Evolutionary conservation across 1,140 invertebrate species (phyloP), one percentile per base, ranked within the genome.

Genomic region (Elymnias hypermnestra): DNA sequence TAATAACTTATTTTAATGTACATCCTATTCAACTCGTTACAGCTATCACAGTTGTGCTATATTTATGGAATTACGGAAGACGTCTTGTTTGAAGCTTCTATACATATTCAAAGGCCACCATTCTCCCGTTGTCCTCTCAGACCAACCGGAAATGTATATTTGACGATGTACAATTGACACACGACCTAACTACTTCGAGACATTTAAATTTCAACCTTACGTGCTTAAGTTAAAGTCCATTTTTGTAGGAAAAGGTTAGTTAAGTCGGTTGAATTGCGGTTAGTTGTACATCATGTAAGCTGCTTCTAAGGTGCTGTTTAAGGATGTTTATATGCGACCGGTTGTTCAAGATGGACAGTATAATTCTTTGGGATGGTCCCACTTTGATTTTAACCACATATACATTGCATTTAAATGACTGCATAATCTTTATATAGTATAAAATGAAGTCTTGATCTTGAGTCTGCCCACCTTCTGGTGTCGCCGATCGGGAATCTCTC

Each of bases 91-190:
- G n/a, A 44, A 28, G 36, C 22, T 28, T 35, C 23, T 28, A 72
- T 72, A 67, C 69, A 72, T 72, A 72, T 72, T 72, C 69, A 72
- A 64, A 57, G 56, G 40, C 33, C 38, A n/a, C 47, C 51, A 47
- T 51, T 59, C 51, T 44, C 37, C 43, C 36, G 45, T 43, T 50
- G 58, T 66, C 47, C 56, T 58, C 56, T 58, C 45, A 48, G 42
- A 51, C 61, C 72, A 67, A 69, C 67, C 57, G 55, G 41, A 70
- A 74, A 74, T 74, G 71, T 74, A 74, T 74, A 74, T 74, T 74
- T 74, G 65, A 74, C 66, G 71, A 74, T 52, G 49, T 45, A 44
- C 19, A 36, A 28, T 39, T 17, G 38, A 43, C 51, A 48, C 37
- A n/a, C 7, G n/a, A 38, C 31, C 2, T 0, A 4, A n/a, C 1